Conservation (phyloP, 2,888 invertebrate species). For the Cephonodes hylas region DNA sequence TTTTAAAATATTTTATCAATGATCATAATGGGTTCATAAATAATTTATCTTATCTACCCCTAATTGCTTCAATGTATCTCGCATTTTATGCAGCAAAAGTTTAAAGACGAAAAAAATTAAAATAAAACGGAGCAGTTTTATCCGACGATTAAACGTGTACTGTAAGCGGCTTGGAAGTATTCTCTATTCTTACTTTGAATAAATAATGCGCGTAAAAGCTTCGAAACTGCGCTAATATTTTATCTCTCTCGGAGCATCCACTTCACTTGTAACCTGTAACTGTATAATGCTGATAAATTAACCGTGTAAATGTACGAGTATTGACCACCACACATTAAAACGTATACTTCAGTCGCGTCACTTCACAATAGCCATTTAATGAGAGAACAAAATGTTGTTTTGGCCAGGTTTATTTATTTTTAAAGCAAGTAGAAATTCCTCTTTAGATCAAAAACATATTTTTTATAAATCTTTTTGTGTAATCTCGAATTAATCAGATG, state of each 20-base stretch:
- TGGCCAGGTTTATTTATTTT: too few species aligned
- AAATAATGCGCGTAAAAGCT: slow-evolving; percentile 71
- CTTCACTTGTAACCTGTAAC: slow-evolving; percentile 25
- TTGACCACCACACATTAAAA: neutral
- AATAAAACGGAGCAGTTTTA: neutral
- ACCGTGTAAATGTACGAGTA: neutral
- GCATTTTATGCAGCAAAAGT: neutral
- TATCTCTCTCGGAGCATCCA: slow-evolving; percentile 34
- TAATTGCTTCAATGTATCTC: neutral
- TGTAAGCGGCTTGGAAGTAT: slow-evolving; percentile 42
- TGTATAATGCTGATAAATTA: slow-evolving; percentile 12
- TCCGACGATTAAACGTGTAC: slow-evolving; percentile 21
- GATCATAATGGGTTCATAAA: too few species aligned
- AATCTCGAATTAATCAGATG: neutral
- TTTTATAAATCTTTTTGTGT: neutral
- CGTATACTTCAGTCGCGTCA: neutral
- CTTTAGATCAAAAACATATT: too few species aligned
- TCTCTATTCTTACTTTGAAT: slow-evolving; percentile 64
- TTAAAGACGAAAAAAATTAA: neutral
- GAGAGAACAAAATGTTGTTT: neutral
- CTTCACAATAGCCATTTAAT: neutral
- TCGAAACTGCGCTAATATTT: slow-evolving; percentile 59
- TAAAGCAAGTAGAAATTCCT: too few species aligned
- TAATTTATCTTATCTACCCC: too few species aligned
- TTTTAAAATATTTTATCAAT: too few species aligned